A percentile compares a stretch with the other conserved stretches of the same genome.
These are phyloP conservation scores for Xestia rhomboidea DNA, from an alignment of 2,888 invertebrate genomes.

Conservation along the genomic window DNA sequence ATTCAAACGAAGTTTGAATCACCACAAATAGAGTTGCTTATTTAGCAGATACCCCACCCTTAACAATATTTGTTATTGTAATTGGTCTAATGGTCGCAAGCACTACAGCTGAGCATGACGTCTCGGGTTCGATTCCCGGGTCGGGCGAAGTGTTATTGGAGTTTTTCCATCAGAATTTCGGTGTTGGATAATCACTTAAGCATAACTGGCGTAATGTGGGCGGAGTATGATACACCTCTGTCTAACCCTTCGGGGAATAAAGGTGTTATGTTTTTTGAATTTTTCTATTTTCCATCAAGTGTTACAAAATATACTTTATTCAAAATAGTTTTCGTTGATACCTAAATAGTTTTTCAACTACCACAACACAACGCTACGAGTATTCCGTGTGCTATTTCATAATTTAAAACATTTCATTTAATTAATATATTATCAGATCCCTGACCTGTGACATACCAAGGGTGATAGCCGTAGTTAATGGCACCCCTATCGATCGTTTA, in stretches of 20 bases:
- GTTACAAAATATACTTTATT: neutral
- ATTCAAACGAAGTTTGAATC: too few species aligned
- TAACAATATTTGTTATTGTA: too few species aligned
- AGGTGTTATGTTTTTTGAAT: neutral
- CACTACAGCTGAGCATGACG: neutral
- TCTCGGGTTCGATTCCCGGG: neutral
- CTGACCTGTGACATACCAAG: neutral
- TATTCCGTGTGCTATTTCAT: neutral
- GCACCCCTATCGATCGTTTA: constrained; percentile 25
- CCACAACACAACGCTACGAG: neutral
- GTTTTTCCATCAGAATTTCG: neutral
- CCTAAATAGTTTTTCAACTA: neutral
- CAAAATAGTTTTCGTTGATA: neutral
- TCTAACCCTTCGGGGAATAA: neutral
- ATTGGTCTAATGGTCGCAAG: too few species aligned
- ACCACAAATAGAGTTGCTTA: too few species aligned
- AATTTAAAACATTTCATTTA: neutral
- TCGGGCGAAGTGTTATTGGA: neutral
- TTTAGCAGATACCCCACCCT: too few species aligned
- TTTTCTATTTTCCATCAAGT: too few species aligned
- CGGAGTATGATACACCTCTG: neutral
- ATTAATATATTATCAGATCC: neutral
- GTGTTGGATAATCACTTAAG: too few species aligned
- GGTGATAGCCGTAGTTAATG: neutral
- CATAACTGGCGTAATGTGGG: too few species aligned